phyloP scores from a whole-genome alignment of 2,888 invertebrate genomes.

The Euplexia lucipara region DNA sequence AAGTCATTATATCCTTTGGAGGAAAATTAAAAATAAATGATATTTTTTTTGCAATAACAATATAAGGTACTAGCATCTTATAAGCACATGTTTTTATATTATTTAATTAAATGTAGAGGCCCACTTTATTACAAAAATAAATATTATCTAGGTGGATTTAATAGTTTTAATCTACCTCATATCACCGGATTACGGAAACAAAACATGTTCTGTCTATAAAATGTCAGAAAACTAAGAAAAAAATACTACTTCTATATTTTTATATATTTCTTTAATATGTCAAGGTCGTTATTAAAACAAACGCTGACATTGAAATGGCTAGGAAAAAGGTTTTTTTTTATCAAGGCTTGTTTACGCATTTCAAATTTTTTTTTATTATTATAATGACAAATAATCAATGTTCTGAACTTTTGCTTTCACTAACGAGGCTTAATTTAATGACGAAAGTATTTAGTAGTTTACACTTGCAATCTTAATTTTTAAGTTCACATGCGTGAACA shows the following conservation, averaged over 20 bases:
- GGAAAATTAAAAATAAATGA: constrained; percentile 27
- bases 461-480: background rate
- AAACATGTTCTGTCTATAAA: constrained; percentile 7
- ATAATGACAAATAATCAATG: background rate
- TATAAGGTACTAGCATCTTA: constrained; percentile 51
- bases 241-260: constrained; percentile 11
- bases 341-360: constrained; percentile 10
- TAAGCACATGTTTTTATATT: constrained; percentile 39
- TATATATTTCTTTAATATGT: constrained; percentile 4
- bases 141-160: constrained; percentile 32
- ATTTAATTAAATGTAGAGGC: constrained; percentile 34
- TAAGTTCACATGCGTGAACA: constrained; percentile 7
- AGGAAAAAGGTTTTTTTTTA: background rate
- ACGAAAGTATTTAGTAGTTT: no score
- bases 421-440: background rate
- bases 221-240: constrained; percentile 22
- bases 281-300: constrained; percentile 15
- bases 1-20: constrained; percentile 11
- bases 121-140: constrained; percentile 49
- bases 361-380: background rate
- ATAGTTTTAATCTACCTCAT: constrained; percentile 4
- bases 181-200: constrained; percentile 6
- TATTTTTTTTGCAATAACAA: constrained; percentile 38
- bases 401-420: background rate
- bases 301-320: constrained; percentile 6